These are phyloP conservation scores for Periplaneta americana DNA, from an alignment of 1,140 invertebrate species.

Conservation along the genomic window DNA sequence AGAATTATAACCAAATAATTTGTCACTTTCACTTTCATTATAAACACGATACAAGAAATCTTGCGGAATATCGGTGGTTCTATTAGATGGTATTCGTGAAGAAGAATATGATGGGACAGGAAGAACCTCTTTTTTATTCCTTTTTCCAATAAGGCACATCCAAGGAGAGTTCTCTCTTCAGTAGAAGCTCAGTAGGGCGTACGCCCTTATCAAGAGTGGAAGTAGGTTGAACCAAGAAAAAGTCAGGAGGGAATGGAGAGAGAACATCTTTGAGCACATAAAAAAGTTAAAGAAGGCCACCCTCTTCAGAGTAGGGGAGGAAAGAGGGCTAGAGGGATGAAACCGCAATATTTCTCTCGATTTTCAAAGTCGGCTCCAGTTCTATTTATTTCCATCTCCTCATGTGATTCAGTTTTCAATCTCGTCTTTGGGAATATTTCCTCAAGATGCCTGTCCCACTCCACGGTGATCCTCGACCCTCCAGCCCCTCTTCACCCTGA, in stretches of 20 bases:
- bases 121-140: neutral
- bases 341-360: neutral
- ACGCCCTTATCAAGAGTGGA: neutral
- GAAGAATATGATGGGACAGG: neutral
- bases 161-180: no score
- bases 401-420: neutral
- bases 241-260: neutral
- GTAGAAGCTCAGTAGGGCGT: neutral
- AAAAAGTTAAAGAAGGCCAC: neutral
- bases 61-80: neutral
- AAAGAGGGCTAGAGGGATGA: neutral
- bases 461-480: no score
- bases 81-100: neutral
- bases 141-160: neutral
- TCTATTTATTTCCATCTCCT: neutral
- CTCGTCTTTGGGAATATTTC: neutral
- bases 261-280: neutral
- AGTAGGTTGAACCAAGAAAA: neutral
- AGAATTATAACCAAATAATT: no score
- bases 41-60: neutral
- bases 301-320: neutral
- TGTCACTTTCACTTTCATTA: neutral
- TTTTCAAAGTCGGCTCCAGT: neutral
- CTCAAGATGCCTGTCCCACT: neutral
- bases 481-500: no score